These are phyloP conservation scores for Folsomia manolachei DNA, from an alignment of 2,888 invertebrate genomes.

Conservation along the genomic window DNA sequence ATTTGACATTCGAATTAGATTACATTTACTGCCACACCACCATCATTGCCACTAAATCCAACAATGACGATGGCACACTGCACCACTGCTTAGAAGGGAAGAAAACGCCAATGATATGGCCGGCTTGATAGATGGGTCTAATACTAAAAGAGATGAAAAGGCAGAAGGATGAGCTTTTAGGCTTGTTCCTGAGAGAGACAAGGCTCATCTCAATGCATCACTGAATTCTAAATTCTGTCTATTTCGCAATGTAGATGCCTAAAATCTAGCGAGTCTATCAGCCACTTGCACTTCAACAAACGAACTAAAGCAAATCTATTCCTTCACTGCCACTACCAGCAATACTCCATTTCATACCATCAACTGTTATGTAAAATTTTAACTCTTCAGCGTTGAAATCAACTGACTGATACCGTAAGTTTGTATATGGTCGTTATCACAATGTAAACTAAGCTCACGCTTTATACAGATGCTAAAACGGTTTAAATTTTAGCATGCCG, in stretches of 20 bases:
- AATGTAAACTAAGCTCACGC: no score
- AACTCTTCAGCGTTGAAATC: no score
- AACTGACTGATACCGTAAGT: no score
- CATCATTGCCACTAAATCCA: no score
- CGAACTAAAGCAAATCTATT: background rate
- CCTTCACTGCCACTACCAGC: background rate
- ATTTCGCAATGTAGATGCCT: background rate
- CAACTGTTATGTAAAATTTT: no score
- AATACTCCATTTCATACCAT: background rate
- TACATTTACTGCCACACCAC: slow-evolving; percentile 8
- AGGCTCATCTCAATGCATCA: background rate
- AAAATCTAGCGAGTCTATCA: background rate
- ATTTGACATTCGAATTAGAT: slow-evolving; percentile 17
- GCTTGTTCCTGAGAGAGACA: background rate
- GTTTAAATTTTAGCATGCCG: no score
- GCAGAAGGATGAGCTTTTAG: background rate
- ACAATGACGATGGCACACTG: no score
- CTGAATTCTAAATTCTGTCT: background rate
- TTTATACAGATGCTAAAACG: background rate
- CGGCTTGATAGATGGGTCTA: no score
- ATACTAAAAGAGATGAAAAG: background rate
- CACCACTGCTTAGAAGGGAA: no score
- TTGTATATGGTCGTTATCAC: no score
- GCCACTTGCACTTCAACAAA: background rate
- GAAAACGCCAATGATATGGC: no score